A percentile compares a stretch with the other conserved stretches of the same genome.
Evolutionary conservation across 2,113 vertebrate genomes (phyloP).

Genomic region (Laticauda colubrina): DNA sequence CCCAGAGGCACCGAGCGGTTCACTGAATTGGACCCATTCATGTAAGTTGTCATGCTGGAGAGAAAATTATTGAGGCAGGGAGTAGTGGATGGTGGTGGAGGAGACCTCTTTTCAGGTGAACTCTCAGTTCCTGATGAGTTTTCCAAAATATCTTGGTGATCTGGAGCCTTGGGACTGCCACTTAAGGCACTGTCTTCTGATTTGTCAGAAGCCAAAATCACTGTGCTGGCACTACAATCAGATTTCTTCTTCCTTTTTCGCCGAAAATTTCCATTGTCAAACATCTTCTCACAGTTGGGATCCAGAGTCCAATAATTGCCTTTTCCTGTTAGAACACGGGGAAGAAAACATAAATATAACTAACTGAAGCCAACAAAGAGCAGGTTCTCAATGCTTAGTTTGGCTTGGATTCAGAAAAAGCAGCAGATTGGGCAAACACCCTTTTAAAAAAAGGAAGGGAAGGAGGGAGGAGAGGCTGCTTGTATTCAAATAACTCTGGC

Average conservation of each 20-base stretch:
- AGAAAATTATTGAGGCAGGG: constrained; percentile 90
- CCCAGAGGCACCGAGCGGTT: constrained; percentile 71
- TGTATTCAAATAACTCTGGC: constrained; percentile 3
- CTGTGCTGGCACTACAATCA: constrained; percentile 69
- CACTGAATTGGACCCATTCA: constrained; percentile 47
- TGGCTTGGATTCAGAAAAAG: constrained; percentile 25
- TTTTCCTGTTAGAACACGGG: constrained; percentile 79
- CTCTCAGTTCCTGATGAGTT: constrained; percentile 55
- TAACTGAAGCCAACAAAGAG: background rate
- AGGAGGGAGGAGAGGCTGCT: background rate
- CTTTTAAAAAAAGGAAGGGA: background rate
- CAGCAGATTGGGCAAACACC: constrained; percentile 12
- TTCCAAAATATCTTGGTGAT: constrained; percentile 77
- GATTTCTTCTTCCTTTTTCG: constrained; percentile 98
- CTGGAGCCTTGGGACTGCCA: constrained; percentile 68
- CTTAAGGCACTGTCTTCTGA: constrained; percentile 68
- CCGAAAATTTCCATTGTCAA: constrained; percentile 98
- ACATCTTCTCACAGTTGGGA: constrained; percentile 99
- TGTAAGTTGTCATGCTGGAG: constrained; percentile 77
- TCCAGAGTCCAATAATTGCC: constrained; percentile 99
- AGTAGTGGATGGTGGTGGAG: constrained; percentile 63
- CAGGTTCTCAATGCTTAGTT: background rate
- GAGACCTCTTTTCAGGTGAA: constrained; percentile 78
- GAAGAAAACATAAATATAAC: constrained; percentile 28
- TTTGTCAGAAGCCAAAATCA: constrained; percentile 73